A percentile compares a stretch with the other conserved stretches of the same genome.
Evolutionary conservation across 2,113 vertebrate species (phyloP).

Genomic region (Gopherus flavomarginatus): DNA sequence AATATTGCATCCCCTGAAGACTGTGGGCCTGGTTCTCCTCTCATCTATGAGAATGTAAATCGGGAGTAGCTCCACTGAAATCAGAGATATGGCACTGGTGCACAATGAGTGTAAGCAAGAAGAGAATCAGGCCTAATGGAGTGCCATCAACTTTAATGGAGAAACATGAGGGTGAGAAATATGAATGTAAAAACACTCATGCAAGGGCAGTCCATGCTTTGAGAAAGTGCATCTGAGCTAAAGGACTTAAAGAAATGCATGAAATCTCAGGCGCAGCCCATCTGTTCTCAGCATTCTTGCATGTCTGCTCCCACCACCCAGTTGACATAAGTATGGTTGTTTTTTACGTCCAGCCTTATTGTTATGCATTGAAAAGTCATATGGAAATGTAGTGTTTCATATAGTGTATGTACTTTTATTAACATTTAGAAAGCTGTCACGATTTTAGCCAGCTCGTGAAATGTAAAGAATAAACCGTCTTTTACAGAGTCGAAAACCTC

Average conservation of each 20-base stretch:
- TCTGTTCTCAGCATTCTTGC: neutral
- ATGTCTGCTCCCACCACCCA: neutral
- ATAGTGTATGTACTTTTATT: neutral
- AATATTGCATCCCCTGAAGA: neutral
- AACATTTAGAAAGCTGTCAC: constrained; percentile 30
- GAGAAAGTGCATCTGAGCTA: neutral
- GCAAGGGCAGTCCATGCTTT: neutral
- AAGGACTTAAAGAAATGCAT: neutral
- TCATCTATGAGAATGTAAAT: neutral
- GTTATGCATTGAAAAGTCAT: neutral
- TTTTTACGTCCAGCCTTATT: neutral
- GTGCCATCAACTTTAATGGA: neutral
- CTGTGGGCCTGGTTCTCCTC: neutral
- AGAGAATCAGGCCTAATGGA: neutral
- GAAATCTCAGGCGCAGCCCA: neutral
- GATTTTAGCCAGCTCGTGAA: constrained; percentile 5
- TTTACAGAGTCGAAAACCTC: constrained; percentile 43
- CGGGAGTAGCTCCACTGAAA: neutral
- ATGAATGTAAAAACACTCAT: neutral
- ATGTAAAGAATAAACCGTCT: constrained; percentile 24
- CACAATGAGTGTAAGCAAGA: neutral
- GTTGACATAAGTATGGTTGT: neutral
- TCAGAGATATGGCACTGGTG: neutral
- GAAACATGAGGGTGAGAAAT: neutral
- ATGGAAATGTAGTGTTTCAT: constrained; percentile 8